phyloP scores from a whole-genome alignment of 2,797 vertebrate species.

The Scleropages formosus region DNA sequence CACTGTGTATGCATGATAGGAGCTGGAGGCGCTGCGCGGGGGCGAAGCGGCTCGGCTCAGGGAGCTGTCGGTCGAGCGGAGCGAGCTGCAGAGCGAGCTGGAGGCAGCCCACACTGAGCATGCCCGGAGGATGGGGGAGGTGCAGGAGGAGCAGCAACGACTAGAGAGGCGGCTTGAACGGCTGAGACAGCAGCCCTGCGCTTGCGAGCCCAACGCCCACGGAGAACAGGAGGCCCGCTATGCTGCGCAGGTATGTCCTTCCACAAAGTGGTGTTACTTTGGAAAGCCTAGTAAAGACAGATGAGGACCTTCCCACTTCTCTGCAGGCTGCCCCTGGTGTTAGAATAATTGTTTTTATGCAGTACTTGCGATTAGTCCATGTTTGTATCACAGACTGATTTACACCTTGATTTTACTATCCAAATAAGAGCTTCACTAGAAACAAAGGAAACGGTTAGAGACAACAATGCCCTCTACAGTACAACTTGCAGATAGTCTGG shows the following conservation, averaged over 20 bases:
- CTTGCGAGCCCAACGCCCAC: conserved; percentile 81
- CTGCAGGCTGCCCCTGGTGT: too few relatives aligned
- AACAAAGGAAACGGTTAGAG: not conserved
- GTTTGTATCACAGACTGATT: not conserved
- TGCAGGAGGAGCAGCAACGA: conserved; percentile 89
- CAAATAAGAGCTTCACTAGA: not conserved
- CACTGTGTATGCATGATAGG: conserved; percentile 60
- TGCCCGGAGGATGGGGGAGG: conserved; percentile 86
- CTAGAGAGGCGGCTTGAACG: conserved; percentile 91
- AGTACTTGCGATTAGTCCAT: too few relatives aligned
- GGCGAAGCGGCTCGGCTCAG: conserved; percentile 82
- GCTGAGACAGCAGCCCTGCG: conserved; percentile 89
- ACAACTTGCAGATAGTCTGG: too few relatives aligned
- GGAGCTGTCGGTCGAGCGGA: conserved; percentile 87
- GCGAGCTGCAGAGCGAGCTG: conserved; percentile 88
- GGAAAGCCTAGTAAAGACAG: not conserved
- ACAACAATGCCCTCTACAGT: too few relatives aligned
- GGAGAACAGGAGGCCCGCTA: conserved; percentile 92
- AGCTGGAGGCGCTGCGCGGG: conserved; percentile 88
- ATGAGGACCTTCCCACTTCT: not conserved
- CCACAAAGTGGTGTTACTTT: not conserved
- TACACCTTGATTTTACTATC: not conserved
- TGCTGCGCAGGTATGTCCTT: conserved; percentile 79
- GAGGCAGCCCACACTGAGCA: conserved; percentile 91
- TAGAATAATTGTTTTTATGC: too few relatives aligned